A percentile compares a stretch with the other conserved stretches of the same genome.
Conservation (phyloP, 2,113 vertebrate genomes). For the Dipodomys ordii region DNA sequence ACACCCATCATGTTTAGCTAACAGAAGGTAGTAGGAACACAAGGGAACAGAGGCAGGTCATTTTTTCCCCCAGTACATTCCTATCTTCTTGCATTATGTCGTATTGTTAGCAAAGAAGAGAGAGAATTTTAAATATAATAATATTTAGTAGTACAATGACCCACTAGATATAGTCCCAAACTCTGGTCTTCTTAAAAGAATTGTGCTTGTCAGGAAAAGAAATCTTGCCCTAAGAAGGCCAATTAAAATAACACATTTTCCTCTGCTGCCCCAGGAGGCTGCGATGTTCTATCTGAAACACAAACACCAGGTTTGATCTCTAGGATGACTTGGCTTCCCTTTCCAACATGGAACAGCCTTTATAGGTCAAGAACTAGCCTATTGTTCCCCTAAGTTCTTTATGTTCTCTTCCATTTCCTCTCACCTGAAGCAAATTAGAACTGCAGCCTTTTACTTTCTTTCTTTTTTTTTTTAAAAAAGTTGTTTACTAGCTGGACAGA, state of each 20-base stretch:
- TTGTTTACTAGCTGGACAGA: neutral
- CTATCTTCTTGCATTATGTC: neutral
- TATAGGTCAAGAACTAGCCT: neutral
- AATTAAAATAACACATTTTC: neutral
- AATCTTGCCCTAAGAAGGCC: neutral
- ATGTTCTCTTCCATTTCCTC: neutral
- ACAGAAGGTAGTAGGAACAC: neutral
- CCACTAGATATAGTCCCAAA: neutral
- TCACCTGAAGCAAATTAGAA: neutral
- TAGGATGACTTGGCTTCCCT: neutral
- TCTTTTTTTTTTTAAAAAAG: neutral
- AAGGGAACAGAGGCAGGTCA: neutral
- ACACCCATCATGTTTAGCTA: neutral
- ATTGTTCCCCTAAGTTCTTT: neutral
- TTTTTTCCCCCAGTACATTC: neutral
- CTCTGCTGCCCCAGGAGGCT: neutral
- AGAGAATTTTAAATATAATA: neutral
- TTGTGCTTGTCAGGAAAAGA: neutral
- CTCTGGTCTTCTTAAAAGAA: neutral
- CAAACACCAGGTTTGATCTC: neutral
- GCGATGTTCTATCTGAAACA: neutral
- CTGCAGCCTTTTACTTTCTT: neutral
- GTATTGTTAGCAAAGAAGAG: neutral
- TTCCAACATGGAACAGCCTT: neutral
- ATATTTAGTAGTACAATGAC: neutral